Evolutionary conservation across 2,113 vertebrate genomes (phyloP), one percentile per base, ranked within the genome.

Genomic region (Callocephalon fimbriatum): DNA sequence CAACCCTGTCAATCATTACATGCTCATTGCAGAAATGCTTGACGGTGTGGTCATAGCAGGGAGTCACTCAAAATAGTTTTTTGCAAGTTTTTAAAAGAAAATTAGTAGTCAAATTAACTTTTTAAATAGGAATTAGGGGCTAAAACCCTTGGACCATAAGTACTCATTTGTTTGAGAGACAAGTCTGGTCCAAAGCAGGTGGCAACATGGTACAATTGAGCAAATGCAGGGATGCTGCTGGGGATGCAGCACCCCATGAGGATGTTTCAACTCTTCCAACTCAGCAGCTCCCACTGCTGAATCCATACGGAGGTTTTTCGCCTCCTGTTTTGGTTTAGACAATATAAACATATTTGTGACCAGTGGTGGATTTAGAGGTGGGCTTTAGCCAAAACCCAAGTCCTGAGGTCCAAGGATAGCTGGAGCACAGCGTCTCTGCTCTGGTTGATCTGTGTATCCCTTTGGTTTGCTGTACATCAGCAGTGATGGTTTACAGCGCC

Each of bases 181-280:
- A 42, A 44, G 37, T 12, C 47, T 5, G 7, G 20, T n/a, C 54
- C n/a, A 53, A 26, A 40, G 66, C 17, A 4, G 38, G 12, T 10
- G 31, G 7, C 7, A 10, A 2, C 0, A 0, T 8, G 15, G 19
- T 2, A 1, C 0, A 4, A 29, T 0, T 0, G 2, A 27, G 68
- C 15, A 59, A 56, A n/a, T 22, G n/a, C 51, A 21, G 86, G 40
- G 37, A 31, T 17, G 62, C 61, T 78, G 66, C 78, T 66, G 68
- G 37, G 26, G 11, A 10, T 12, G 17, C 18, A 22, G 35, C 61
- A 21, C 5, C 31, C 29, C 10, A 1, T 0, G 6, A 45, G 70
- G 70, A 71, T 53, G n/a, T 31, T 63, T 68, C 13, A 8, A 4
- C 32, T 29, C 11, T 40, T 59, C 27, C 9, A 56, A 17, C 54